Evolutionary conservation across 2,888 invertebrate genomes (phyloP).

Genomic region (Amiota minor): DNA sequence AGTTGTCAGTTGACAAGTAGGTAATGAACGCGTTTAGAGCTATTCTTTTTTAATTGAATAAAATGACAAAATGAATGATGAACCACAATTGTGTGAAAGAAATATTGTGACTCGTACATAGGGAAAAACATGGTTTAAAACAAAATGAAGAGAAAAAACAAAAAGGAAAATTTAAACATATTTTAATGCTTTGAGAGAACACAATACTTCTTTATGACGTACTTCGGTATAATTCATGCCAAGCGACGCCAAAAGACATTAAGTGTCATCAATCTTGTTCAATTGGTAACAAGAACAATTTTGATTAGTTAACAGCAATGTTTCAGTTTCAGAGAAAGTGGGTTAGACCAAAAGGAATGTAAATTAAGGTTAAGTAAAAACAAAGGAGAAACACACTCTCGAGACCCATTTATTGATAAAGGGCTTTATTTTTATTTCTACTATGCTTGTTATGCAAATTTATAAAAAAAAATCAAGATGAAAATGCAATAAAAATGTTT

Average conservation of each 20-base stretch:
- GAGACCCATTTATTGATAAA: too few species aligned
- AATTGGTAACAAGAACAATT: slow-evolving; percentile 52
- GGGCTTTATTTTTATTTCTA: too few species aligned
- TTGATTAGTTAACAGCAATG: neutral
- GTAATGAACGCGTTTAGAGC: neutral
- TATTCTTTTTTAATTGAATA: slow-evolving; percentile 10
- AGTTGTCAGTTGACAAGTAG: neutral
- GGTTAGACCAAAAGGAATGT: neutral
- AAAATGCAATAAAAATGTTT: too few species aligned
- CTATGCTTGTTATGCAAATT: too few species aligned
- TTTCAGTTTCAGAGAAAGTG: too few species aligned
- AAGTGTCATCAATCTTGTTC: slow-evolving; percentile 63
- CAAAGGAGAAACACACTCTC: neutral
- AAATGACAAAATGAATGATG: slow-evolving; percentile 5
- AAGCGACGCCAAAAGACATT: slow-evolving; percentile 27
- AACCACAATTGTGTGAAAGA: neutral
- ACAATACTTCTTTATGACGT: slow-evolving; percentile 8
- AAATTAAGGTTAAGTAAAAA: slow-evolving; percentile 8
- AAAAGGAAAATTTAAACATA: slow-evolving; percentile 38
- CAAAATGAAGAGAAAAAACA: slow-evolving; percentile 64
- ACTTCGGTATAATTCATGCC: neutral
- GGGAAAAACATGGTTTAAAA: slow-evolving; percentile 27
- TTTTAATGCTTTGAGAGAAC: neutral
- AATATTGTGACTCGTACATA: neutral
- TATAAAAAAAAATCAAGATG: too few species aligned